phyloP scores from a whole-genome alignment of 2,113 vertebrate species.

The Phodopus roborovskii region DNA sequence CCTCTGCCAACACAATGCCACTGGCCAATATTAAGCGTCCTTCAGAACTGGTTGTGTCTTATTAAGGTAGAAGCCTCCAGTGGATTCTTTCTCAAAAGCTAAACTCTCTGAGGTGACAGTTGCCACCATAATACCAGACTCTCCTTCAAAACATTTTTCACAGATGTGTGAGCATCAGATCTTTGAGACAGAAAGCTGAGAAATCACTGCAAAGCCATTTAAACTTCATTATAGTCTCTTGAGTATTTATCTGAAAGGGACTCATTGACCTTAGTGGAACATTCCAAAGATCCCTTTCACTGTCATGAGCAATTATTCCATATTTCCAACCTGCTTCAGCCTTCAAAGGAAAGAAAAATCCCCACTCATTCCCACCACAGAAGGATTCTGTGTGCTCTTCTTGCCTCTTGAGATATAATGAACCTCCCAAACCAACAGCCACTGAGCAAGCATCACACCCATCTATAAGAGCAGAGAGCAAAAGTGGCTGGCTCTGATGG shows the following conservation, averaged over 20 bases:
- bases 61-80: neutral
- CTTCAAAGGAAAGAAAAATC: slow-evolving; percentile 17
- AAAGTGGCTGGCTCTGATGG: neutral
- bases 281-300: neutral
- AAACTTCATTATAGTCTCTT: neutral
- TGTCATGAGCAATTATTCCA: neutral
- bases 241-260: neutral
- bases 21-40: neutral
- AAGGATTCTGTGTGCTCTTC: neutral
- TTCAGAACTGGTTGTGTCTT: neutral
- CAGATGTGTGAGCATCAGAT: neutral
- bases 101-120: neutral
- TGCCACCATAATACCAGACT: neutral
- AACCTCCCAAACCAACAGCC: neutral
- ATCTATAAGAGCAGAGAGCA: neutral
- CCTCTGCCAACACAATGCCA: neutral
- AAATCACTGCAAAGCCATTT: neutral
- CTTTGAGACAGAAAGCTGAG: neutral
- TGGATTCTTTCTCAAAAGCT: slow-evolving; percentile 14
- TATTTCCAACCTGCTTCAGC: neutral
- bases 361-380: neutral
- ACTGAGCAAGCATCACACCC: neutral
- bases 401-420: neutral
- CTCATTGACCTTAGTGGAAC: neutral
- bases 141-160: neutral